A percentile compares a stretch with the other conserved stretches of the same genome.
Conservation (phyloP, 1,140 invertebrate species). For the Andrena cerasifolii region DNA sequence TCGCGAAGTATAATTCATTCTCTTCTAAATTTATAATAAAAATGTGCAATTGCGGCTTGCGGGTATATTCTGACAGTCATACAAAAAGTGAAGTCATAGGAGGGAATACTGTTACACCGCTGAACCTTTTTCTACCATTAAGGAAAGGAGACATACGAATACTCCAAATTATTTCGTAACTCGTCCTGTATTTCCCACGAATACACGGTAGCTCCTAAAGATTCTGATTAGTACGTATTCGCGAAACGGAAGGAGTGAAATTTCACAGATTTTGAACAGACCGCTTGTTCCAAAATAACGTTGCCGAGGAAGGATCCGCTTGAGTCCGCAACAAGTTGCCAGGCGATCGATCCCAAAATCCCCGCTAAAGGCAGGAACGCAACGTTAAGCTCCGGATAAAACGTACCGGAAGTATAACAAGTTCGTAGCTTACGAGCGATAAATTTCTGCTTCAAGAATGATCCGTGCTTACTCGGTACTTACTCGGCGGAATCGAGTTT, state of each 20-base stretch:
- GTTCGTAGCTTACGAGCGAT: constrained; percentile 40
- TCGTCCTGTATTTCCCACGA: no score
- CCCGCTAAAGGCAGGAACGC: constrained; percentile 47
- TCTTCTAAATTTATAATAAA: no score
- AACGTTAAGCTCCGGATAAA: constrained; percentile 60
- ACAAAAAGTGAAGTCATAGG: no score
- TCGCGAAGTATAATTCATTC: no score
- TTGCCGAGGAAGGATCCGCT: not conserved
- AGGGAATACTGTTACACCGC: no score
- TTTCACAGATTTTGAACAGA: not conserved
- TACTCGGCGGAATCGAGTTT: constrained; percentile 12
- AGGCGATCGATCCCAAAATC: constrained; percentile 58
- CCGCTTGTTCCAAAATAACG: not conserved
- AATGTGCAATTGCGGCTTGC: no score
- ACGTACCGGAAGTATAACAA: constrained; percentile 51
- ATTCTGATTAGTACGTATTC: not conserved
- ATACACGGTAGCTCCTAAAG: not conserved
- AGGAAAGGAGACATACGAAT: no score
- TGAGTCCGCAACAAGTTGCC: constrained; percentile 67
- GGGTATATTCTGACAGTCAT: no score
- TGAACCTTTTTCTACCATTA: no score
- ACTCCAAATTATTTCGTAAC: no score
- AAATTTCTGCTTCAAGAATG: constrained; percentile 49
- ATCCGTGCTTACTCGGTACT: constrained; percentile 3
- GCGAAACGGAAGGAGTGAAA: no score